These are phyloP conservation scores for Numenius arquata DNA, from an alignment of 2,113 vertebrate genomes.

Conservation along the genomic window DNA sequence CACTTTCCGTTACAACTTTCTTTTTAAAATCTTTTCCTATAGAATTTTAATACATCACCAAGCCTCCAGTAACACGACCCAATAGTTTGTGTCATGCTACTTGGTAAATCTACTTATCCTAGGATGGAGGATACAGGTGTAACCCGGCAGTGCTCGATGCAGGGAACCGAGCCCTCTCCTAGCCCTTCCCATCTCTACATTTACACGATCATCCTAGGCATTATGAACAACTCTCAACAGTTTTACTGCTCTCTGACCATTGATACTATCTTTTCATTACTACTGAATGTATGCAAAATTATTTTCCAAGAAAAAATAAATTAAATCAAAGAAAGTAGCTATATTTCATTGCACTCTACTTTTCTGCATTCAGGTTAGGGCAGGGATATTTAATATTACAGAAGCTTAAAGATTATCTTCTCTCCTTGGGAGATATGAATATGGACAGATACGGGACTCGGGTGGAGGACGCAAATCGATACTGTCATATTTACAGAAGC, in stretches of 20 bases:
- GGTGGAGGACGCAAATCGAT: not conserved
- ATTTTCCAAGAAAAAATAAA: conserved; percentile 45
- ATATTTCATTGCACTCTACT: conserved; percentile 28
- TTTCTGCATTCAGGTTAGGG: conserved; percentile 23
- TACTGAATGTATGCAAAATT: not conserved
- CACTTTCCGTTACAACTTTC: not conserved
- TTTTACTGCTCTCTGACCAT: not conserved
- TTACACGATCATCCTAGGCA: not conserved
- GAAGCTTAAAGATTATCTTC: conserved; percentile 42
- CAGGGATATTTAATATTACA: conserved; percentile 8
- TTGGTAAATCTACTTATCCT: not conserved
- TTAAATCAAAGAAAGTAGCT: conserved; percentile 16
- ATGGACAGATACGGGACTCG: not conserved
- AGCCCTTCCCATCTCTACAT: not conserved
- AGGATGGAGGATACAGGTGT: not conserved
- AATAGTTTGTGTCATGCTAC: not conserved
- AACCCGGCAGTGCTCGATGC: not conserved
- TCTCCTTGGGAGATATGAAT: conserved; percentile 63
- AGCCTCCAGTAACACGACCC: not conserved
- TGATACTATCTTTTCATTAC: not conserved
- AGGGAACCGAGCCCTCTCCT: not conserved
- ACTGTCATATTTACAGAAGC: conserved; percentile 31
- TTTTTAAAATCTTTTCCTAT: not conserved
- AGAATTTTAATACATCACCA: not conserved
- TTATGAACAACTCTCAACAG: not conserved